Percentiles rank a stretch among this genome's conserved stretches.
These are phyloP conservation scores for Cyclura pinguis DNA, from an alignment of 2,797 vertebrate species.

Conservation along the genomic window DNA sequence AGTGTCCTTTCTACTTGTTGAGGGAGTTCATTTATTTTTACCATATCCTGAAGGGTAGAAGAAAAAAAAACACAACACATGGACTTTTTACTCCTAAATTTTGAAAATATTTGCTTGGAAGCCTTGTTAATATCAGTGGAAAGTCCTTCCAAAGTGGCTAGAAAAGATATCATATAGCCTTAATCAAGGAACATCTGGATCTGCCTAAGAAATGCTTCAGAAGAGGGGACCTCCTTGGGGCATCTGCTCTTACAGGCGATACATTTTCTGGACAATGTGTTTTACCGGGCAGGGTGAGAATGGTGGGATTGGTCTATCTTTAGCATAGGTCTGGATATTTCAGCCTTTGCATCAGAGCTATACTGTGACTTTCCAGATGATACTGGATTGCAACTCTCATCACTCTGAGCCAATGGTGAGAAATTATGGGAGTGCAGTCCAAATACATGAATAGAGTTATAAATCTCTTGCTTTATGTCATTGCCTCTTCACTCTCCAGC, in stretches of 20 bases:
- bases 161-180: background rate
- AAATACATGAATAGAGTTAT: background rate
- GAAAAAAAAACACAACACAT: background rate
- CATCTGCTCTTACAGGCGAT: background rate
- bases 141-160: background rate
- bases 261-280: background rate
- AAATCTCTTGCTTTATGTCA: background rate
- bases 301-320: background rate
- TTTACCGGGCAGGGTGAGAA: background rate
- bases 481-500: background rate
- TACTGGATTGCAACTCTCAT: background rate
- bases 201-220: background rate
- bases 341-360: background rate
- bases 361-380: background rate
- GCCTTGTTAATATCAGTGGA: background rate
- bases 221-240: background rate
- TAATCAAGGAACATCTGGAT: background rate
- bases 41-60: conserved; percentile 57
- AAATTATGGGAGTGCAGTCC: too few species aligned
- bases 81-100: background rate
- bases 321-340: background rate
- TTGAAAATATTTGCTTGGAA: background rate
- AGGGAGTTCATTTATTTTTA: conserved; percentile 52
- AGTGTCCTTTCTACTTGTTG: conserved; percentile 40
- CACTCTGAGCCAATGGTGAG: too few species aligned